These are phyloP conservation scores for Platygyra sinensis DNA, from an alignment of 64 coral and sea anemone genomes.

Conservation along the genomic window DNA sequence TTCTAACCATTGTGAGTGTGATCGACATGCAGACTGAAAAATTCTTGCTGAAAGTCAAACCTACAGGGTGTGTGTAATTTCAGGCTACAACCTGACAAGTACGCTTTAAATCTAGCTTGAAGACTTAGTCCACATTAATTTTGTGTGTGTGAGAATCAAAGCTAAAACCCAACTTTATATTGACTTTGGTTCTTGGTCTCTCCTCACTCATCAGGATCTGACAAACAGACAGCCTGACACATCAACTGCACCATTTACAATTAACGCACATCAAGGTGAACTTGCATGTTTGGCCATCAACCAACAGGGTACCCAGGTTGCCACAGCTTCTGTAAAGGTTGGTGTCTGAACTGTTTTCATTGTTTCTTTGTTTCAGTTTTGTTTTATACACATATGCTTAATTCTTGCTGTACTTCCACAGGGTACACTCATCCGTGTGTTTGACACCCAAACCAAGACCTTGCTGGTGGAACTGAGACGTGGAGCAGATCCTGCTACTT, in stretches of 20 bases:
- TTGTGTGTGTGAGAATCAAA: no score
- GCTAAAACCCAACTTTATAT: neutral
- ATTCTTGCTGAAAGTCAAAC: no score
- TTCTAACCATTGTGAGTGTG: no score
- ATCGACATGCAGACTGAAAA: no score
- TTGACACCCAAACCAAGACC: slow-evolving; percentile 94
- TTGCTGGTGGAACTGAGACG: slow-evolving; percentile 80
- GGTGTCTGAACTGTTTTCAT: no score
- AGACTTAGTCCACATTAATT: no score
- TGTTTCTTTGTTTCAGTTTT: neutral
- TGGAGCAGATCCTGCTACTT: slow-evolving; percentile 90
- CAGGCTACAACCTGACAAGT: no score
- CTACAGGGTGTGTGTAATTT: no score
- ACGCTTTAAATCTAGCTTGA: no score
- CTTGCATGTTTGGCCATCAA: slow-evolving; percentile 91
- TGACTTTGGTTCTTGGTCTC: neutral
- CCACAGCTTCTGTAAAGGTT: slow-evolving; percentile 96
- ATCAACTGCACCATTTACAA: slow-evolving; percentile 84
- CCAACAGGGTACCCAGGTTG: slow-evolving; percentile 93
- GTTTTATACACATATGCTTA: no score
- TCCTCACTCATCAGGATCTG: slow-evolving; percentile 65
- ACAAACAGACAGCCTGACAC: slow-evolving; percentile 86
- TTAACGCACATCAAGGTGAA: slow-evolving; percentile 95
- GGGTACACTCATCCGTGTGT: slow-evolving; percentile 95
- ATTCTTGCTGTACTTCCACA: neutral